Percentiles rank a stretch among this genome's conserved stretches.
These are phyloP conservation scores for Corydoras maculifer DNA, from an alignment of 2,113 vertebrate species.

Conservation along the genomic window DNA sequence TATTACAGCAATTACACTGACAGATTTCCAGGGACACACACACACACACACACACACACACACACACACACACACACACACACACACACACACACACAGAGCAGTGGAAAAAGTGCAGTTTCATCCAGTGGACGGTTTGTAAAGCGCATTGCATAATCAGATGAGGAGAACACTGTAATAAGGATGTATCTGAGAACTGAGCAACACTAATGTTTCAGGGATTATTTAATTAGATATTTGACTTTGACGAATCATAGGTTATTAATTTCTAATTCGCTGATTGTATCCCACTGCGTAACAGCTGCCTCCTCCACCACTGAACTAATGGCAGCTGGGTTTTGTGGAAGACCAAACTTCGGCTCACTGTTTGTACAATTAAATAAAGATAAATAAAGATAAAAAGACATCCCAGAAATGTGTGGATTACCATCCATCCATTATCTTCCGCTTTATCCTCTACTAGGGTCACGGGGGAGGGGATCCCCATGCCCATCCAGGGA, in stretches of 20 bases:
- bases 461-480: no score
- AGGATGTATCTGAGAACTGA: background rate
- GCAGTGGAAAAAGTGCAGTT: background rate
- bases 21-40: conserved; percentile 13
- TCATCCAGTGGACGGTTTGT: background rate
- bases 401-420: no score
- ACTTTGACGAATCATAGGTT: background rate
- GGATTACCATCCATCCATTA: no score
- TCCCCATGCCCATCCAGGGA: no score
- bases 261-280: background rate
- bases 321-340: background rate
- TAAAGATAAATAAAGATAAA: no score
- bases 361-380: no score
- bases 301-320: background rate
- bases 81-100: conserved; percentile 28
- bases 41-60: conserved; percentile 15
- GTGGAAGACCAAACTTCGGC: no score
- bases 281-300: background rate
- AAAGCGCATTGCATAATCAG: background rate
- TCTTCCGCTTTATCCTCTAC: no score
- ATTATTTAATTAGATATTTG: background rate
- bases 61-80: conserved; percentile 26
- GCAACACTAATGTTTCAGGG: background rate
- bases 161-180: background rate
- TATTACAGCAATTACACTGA: conserved; percentile 43